Conservation (phyloP, 2,113 vertebrate species). For the Misgurnus anguillicaudatus region DNA sequence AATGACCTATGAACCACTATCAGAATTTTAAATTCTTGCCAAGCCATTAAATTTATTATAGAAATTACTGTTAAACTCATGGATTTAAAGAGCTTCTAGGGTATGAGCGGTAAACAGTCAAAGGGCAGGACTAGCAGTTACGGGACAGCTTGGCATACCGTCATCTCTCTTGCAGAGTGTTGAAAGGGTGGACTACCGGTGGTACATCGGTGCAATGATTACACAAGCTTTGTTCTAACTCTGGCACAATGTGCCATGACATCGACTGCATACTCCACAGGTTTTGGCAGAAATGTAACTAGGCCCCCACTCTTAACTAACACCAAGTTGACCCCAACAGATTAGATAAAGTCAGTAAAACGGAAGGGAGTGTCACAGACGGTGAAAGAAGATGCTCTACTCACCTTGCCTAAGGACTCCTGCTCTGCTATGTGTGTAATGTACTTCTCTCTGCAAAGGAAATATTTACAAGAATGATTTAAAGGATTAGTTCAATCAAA, state of each 20-base stretch:
- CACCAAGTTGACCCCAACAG: conserved; percentile 22
- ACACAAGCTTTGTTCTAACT: conserved; percentile 60
- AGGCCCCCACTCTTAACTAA: conserved; percentile 47
- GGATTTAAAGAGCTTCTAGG: conserved; percentile 5
- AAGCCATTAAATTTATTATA: not conserved
- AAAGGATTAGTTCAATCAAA: not conserved
- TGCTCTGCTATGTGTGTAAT: conserved; percentile 91
- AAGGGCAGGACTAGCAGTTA: not conserved
- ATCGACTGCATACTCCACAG: conserved; percentile 49
- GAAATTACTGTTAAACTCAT: not conserved
- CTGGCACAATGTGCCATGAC: not conserved
- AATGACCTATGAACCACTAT: not conserved
- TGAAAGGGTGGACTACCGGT: not conserved
- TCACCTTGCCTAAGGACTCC: conserved; percentile 96
- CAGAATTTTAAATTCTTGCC: conserved; percentile 10
- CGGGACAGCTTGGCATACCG: not conserved
- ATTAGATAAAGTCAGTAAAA: conserved; percentile 6
- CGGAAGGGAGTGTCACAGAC: not conserved
- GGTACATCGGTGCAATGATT: conserved; percentile 63
- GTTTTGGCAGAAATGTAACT: conserved; percentile 65
- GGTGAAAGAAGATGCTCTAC: conserved; percentile 39
- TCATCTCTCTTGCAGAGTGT: not conserved
- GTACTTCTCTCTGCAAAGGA: conserved; percentile 86
- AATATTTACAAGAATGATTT: conserved; percentile 8
- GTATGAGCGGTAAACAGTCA: conserved; percentile 13